Evolutionary conservation across 2,888 invertebrate genomes (phyloP).

Genomic region (Phorcus lineatus): DNA sequence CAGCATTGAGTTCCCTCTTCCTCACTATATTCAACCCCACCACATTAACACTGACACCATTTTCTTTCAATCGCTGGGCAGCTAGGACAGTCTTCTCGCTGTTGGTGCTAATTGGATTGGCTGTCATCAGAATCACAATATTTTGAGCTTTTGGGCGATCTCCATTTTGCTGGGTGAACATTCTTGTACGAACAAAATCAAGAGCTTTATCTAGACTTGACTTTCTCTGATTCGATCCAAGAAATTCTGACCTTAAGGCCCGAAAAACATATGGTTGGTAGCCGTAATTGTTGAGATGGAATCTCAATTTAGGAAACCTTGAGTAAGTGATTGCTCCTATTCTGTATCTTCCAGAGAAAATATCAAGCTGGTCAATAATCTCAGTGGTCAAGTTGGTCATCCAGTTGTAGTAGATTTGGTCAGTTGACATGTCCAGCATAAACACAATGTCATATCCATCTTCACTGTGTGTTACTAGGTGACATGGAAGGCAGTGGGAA

Average conservation of each 20-base stretch:
- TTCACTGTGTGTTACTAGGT: slow-evolving; percentile 28
- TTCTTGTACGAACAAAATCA: slow-evolving; percentile 39
- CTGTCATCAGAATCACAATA: slow-evolving; percentile 58
- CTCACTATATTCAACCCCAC: slow-evolving; percentile 58
- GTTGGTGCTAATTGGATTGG: slow-evolving; percentile 39
- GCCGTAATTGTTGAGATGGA: slow-evolving; percentile 51
- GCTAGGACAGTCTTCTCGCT: slow-evolving; percentile 25
- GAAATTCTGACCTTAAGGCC: slow-evolving; percentile 24
- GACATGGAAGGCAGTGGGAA: background rate
- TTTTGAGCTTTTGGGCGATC: slow-evolving; percentile 55
- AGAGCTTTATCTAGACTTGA: slow-evolving; percentile 47
- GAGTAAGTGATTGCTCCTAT: slow-evolving; percentile 59
- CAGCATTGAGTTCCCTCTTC: slow-evolving; percentile 50
- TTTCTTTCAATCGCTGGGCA: slow-evolving; percentile 39
- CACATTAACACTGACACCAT: slow-evolving; percentile 49
- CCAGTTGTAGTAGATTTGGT: slow-evolving; percentile 44
- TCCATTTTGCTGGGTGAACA: slow-evolving; percentile 47
- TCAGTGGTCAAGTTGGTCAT: slow-evolving; percentile 43
- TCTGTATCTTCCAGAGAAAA: slow-evolving; percentile 52
- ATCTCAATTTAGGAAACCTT: slow-evolving; percentile 36
- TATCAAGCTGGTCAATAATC: slow-evolving; percentile 43
- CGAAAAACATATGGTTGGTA: slow-evolving; percentile 43
- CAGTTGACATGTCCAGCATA: slow-evolving; percentile 58
- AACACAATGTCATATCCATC: slow-evolving; percentile 53
- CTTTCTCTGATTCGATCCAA: background rate